These are phyloP conservation scores for Ascaphus truei DNA, from an alignment of 2,113 vertebrate species.

Conservation along the genomic window DNA sequence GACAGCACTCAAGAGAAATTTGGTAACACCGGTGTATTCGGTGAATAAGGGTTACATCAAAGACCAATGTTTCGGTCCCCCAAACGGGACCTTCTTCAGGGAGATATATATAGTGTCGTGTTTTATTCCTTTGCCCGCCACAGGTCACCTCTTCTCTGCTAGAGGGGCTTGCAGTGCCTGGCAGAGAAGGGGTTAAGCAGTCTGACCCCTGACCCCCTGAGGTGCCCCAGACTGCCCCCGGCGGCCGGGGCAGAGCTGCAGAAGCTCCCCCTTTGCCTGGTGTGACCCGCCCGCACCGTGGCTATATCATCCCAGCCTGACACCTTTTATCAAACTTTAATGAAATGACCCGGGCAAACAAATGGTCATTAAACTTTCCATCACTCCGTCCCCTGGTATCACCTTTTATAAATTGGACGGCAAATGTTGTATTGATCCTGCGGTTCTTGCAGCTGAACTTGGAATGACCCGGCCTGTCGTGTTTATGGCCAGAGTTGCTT, in stretches of 20 bases:
- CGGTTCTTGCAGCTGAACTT: slow-evolving; percentile 84
- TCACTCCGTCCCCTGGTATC: slow-evolving; percentile 83
- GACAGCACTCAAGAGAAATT: too few species aligned
- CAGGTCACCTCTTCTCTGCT: too few species aligned
- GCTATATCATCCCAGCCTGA: slow-evolving; percentile 80
- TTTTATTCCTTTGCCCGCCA: too few species aligned
- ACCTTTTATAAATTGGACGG: slow-evolving; percentile 97
- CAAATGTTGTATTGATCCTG: slow-evolving; percentile 90
- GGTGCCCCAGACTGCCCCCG: slow-evolving; percentile 73
- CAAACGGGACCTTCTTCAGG: too few species aligned
- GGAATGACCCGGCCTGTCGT: slow-evolving; percentile 80
- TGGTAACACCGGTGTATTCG: too few species aligned
- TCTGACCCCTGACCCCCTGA: too few species aligned
- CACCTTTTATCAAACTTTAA: slow-evolving; percentile 89
- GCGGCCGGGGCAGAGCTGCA: slow-evolving; percentile 48
- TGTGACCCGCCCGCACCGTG: slow-evolving; percentile 61
- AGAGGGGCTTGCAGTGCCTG: too few species aligned
- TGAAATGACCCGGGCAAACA: slow-evolving; percentile 83
- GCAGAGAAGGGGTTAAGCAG: too few species aligned
- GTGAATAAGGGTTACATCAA: too few species aligned
- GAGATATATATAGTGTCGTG: too few species aligned
- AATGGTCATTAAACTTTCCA: slow-evolving; percentile 91
- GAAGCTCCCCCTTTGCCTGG: slow-evolving; percentile 40
- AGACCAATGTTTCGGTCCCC: too few species aligned
- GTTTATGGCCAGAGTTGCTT: slow-evolving; percentile 82